phyloP scores from a whole-genome alignment of 2,888 invertebrate genomes.

The Lasioglossum oenotherae region DNA sequence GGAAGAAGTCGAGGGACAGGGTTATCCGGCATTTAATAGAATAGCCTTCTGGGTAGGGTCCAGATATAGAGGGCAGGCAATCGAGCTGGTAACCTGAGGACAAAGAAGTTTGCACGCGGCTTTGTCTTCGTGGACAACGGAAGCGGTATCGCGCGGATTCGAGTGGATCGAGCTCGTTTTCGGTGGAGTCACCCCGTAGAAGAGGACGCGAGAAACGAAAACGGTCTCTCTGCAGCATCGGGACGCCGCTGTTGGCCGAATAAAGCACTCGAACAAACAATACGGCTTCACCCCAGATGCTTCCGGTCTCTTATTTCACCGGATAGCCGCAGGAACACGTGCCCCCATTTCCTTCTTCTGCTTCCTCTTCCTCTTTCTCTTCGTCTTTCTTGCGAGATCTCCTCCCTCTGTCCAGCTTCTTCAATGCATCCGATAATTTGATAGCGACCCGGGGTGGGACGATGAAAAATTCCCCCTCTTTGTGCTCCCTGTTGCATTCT shows the following conservation, averaged over 20 bases:
- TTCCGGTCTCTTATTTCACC: conserved; percentile 84
- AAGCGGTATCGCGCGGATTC: conserved; percentile 52
- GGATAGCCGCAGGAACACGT: conserved; percentile 80
- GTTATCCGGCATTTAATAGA: conserved; percentile 34
- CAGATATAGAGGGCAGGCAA: background rate
- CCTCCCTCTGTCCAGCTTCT: background rate
- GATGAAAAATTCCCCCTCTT: background rate
- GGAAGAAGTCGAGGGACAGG: background rate
- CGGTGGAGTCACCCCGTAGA: conserved; percentile 64
- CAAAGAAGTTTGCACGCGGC: conserved; percentile 34
- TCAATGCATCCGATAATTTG: conserved; percentile 6
- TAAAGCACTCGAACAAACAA: conserved; percentile 81
- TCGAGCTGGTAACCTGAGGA: conserved; percentile 33
- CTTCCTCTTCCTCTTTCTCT: conserved; percentile 44
- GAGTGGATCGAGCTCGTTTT: conserved; percentile 63
- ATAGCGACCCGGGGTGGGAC: background rate
- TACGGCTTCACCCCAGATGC: conserved; percentile 83
- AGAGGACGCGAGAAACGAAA: conserved; percentile 15
- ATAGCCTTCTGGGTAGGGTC: conserved; percentile 9
- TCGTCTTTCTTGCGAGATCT: background rate
- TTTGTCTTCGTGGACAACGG: conserved; percentile 39
- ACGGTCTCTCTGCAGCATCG: conserved; percentile 38
- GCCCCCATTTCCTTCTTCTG: conserved; percentile 75
- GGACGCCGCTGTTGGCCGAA: conserved; percentile 58
- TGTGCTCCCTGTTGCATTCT: conserved; percentile 1